Percentiles rank a stretch among this genome's conserved stretches.
Evolutionary conservation across 2,113 vertebrate species (phyloP).

Genomic region (Serinus canaria): DNA sequence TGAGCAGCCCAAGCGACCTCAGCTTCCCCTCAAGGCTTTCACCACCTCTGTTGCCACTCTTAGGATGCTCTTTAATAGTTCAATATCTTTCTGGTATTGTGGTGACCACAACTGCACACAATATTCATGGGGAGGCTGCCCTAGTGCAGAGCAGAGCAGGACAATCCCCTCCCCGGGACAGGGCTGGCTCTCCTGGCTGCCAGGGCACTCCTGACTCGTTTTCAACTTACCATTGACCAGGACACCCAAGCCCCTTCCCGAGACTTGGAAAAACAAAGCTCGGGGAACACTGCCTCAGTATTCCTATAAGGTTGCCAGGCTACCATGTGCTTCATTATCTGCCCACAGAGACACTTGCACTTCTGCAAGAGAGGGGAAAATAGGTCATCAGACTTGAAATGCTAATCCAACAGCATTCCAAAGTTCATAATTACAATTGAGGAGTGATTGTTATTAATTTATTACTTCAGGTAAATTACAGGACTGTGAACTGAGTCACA

Average conservation of each 20-base stretch:
- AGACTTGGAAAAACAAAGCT: background rate
- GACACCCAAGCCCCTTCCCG: fast-evolving
- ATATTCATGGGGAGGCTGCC: fast-evolving
- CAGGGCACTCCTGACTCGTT: background rate
- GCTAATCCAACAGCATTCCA: background rate
- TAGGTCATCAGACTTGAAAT: background rate
- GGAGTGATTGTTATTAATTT: background rate
- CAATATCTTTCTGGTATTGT: background rate
- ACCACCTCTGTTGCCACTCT: background rate
- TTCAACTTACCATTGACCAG: fast-evolving
- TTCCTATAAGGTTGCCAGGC: background rate
- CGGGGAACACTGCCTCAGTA: background rate
- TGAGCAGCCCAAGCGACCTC: background rate
- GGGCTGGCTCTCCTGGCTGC: fast-evolving
- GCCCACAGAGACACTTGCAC: background rate
- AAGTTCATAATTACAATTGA: background rate
- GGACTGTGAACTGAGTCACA: background rate
- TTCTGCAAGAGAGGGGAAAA: background rate
- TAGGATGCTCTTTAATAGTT: background rate
- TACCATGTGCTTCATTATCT: background rate
- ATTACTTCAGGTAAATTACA: conserved; percentile 4
- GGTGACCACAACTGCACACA: background rate
- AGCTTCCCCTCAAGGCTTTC: background rate
- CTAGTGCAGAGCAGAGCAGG: fast-evolving
- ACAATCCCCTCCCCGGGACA: background rate